These are phyloP conservation scores for Acrobeloides nanus DNA, from an alignment of 2,888 invertebrate genomes.

Conservation along the genomic window DNA sequence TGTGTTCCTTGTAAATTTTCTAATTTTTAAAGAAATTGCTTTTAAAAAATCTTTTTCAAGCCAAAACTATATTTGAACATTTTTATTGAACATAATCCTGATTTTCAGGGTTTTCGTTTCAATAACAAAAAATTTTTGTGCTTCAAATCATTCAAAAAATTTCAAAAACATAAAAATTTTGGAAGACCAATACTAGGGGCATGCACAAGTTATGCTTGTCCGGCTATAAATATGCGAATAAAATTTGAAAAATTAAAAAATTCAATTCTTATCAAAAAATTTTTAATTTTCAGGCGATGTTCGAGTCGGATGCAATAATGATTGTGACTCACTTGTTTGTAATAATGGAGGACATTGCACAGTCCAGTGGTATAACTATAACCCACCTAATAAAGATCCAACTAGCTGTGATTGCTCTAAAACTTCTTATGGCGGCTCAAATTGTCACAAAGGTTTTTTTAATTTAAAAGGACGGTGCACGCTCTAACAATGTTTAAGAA, in stretches of 20 bases:
- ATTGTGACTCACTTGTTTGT: slow-evolving; percentile 35
- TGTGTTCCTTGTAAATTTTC: slow-evolving; percentile 9
- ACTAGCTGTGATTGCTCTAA: slow-evolving; percentile 41
- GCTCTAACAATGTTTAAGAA: too few relatives aligned
- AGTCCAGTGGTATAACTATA: slow-evolving; percentile 38
- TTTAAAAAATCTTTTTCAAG: too few relatives aligned
- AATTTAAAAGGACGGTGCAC: too few relatives aligned
- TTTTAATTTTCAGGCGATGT: slow-evolving; percentile 26
- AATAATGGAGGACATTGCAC: slow-evolving; percentile 45
- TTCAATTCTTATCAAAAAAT: too few relatives aligned
- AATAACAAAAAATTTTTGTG: too few relatives aligned
- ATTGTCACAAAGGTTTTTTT: slow-evolving; percentile 30
- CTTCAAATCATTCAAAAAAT: slow-evolving; percentile 1
- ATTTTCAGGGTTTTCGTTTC: too few relatives aligned
- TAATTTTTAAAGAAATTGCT: too few relatives aligned
- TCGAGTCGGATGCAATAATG: slow-evolving; percentile 34
- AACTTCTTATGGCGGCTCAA: slow-evolving; percentile 37
- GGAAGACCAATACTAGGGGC: too few relatives aligned
- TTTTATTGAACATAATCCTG: too few relatives aligned
- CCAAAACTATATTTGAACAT: too few relatives aligned
- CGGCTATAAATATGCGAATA: not conserved
- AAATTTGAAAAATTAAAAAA: too few relatives aligned
- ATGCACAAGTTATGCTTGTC: too few relatives aligned
- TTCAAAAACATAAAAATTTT: not conserved
- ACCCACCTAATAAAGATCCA: slow-evolving; percentile 21